Percentiles rank a stretch among this genome's conserved stretches.
phyloP scores from a whole-genome alignment of 2,113 vertebrate genomes.

The Ceuthmochares aereus region DNA sequence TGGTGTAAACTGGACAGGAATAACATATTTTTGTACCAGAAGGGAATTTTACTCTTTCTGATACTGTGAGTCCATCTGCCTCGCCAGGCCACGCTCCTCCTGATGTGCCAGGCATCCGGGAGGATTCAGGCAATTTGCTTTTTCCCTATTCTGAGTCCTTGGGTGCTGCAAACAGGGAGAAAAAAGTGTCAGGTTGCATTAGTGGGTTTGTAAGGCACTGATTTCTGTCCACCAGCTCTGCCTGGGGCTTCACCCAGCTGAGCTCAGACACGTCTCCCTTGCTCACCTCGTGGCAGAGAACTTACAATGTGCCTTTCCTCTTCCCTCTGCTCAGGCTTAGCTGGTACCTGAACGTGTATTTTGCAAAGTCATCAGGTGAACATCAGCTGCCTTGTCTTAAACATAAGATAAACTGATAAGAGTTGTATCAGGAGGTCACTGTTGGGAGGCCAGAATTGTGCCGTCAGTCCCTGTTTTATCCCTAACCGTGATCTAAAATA shows the following conservation, averaged over 20 bases:
- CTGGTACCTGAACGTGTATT: neutral
- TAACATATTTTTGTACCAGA: neutral
- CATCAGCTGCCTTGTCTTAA: neutral
- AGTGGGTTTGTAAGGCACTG: neutral
- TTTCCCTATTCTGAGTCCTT: neutral
- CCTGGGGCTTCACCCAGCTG: neutral
- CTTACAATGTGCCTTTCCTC: neutral
- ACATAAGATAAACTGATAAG: accelerated
- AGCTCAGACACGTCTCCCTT: neutral
- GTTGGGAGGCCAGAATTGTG: neutral
- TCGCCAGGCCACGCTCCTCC: accelerated
- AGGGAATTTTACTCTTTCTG: neutral
- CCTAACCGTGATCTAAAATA: accelerated
- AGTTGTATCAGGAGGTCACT: accelerated
- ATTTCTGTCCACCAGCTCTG: neutral
- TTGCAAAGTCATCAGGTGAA: neutral
- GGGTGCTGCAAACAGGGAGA: neutral
- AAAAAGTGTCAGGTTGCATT: neutral
- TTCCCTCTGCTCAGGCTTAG: neutral
- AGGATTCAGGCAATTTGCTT: neutral
- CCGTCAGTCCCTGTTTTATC: accelerated
- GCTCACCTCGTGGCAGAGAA: accelerated
- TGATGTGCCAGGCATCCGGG: accelerated
- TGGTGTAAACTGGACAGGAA: neutral
- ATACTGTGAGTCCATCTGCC: neutral